phyloP scores from a whole-genome alignment of 2,888 invertebrate genomes.

The Eristalis arbustorum region DNA sequence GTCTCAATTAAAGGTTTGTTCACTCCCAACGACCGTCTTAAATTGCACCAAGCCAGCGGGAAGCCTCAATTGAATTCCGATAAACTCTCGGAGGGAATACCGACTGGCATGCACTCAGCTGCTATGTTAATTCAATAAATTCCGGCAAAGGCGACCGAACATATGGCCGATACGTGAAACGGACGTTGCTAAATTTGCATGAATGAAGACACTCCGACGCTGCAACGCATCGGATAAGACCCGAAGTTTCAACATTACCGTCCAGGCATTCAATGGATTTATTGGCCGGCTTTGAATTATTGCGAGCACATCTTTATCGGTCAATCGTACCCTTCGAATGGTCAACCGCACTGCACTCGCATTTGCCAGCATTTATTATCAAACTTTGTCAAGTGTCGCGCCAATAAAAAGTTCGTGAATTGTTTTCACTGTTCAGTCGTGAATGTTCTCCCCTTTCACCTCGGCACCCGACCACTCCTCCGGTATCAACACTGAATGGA shows the following conservation, averaged over 20 bases:
- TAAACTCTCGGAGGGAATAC: too few relatives aligned
- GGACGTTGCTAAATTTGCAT: too few relatives aligned
- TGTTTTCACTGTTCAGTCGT: background rate
- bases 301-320: background rate
- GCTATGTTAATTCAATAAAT: background rate
- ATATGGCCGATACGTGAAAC: background rate
- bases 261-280: background rate
- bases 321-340: background rate
- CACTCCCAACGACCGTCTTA: too few relatives aligned
- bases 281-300: background rate
- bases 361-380: background rate
- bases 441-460: too few relatives aligned
- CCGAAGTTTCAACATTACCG: background rate
- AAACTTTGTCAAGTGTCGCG: background rate
- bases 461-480: too few relatives aligned
- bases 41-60: too few relatives aligned
- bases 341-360: background rate
- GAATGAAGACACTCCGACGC: too few relatives aligned
- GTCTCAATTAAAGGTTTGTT: too few relatives aligned
- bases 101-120: background rate
- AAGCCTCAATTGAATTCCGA: too few relatives aligned
- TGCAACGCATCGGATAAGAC: background rate
- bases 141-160: background rate
- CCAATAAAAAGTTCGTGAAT: background rate
- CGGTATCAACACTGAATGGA: background rate